A percentile compares a stretch with the other conserved stretches of the same genome.
phyloP scores from a whole-genome alignment of 2,113 vertebrate species.

The Arenaria interpres region DNA sequence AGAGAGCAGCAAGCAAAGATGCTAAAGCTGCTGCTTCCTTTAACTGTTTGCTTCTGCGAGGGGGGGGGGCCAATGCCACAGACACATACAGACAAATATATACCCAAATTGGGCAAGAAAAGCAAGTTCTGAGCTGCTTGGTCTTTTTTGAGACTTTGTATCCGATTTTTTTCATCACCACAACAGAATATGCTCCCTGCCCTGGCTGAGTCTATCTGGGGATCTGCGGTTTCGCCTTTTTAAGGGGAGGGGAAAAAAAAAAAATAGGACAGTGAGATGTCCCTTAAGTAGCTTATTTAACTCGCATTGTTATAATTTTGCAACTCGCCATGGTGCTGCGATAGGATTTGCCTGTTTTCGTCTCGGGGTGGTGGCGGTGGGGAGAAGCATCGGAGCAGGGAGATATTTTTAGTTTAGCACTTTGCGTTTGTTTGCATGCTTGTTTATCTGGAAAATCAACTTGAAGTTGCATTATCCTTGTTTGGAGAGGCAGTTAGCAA shows the following conservation, averaged over 20 bases:
- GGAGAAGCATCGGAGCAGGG: constrained; percentile 7
- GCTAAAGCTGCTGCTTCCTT: constrained; percentile 30
- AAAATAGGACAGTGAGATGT: neutral
- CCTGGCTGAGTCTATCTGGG: neutral
- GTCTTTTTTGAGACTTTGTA: constrained; percentile 44
- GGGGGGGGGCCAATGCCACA: neutral
- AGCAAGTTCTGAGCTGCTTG: constrained; percentile 62
- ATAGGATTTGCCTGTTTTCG: neutral
- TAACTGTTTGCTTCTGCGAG: constrained; percentile 57
- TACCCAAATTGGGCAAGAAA: constrained; percentile 28
- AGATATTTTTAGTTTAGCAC: constrained; percentile 67
- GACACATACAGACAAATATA: neutral
- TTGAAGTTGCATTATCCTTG: constrained; percentile 63
- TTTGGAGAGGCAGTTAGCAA: constrained; percentile 55
- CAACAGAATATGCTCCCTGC: neutral
- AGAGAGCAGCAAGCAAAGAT: constrained; percentile 61
- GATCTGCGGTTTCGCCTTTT: neutral
- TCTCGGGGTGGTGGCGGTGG: neutral
- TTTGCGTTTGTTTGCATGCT: constrained; percentile 62
- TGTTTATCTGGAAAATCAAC: constrained; percentile 71
- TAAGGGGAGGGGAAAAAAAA: neutral
- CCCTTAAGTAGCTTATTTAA: constrained; percentile 35
- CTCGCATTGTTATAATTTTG: constrained; percentile 12
- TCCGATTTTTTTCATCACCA: neutral
- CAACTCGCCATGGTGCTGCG: neutral